Evolutionary conservation across 2,797 vertebrate genomes (phyloP), one percentile per base, ranked within the genome.

Genomic region (Tiaroga cobitis): DNA sequence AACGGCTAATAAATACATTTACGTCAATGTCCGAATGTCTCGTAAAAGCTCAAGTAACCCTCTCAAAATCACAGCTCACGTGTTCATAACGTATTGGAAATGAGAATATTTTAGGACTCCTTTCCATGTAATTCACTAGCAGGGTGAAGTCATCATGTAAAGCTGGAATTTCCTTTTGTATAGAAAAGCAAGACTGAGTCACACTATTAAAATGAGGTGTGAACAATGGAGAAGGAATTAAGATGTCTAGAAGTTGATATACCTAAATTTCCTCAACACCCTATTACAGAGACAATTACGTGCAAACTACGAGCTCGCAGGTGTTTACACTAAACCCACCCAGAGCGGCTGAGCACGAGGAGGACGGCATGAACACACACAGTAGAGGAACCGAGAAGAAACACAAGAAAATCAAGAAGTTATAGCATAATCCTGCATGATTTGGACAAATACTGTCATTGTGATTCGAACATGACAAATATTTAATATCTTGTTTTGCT

Each of bases 301-400:
- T n/a, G 39, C 69, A 63, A 79, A 32, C 32, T 63, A 34, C 43
- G 26, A 54, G 68, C 15, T 54, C 9, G 91, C 89, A 81, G 86
- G 65, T 51, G 21, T 79, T 80, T 82, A 82, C 37, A 70, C 24
- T 73, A 85, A 83, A 82, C 41, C 75, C 51, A 11, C 51, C 73
- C 49, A 80, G 74, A 80, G 74, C 93, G 91, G 82, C 83, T 65
- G 78, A 86, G 63, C 61, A 61, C 82, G 68, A 63, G 18, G 39
- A 61, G 4, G 63, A 81, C 43, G 68, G 70, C 82, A 80, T 56
- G 68, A 73, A 73, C 41, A 82, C 84, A 88, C 96, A 96, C 95
- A 96, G 95, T 93, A 94, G 95, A 96, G 96, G 97, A 56, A 95
- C 95, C 96, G 96, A 96, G 93, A 96, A 95, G 95, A 96, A 96